Evolutionary conservation across 2,888 invertebrate species (phyloP).

Genomic region (Poecilobothrus nobilitatus): DNA sequence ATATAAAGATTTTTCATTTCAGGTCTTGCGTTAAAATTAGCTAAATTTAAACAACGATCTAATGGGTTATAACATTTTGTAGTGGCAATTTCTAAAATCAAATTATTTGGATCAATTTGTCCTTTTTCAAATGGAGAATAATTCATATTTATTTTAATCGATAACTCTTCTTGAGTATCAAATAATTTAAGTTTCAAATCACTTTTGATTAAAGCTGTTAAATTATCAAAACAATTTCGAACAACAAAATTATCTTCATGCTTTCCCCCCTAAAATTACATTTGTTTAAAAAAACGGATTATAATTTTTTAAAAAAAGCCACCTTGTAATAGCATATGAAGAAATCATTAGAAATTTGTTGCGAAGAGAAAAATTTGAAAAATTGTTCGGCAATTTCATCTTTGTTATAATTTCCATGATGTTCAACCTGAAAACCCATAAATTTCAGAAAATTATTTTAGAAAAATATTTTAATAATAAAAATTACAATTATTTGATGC

Average conservation of each 20-base stretch:
- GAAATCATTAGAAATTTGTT: constrained; percentile 17
- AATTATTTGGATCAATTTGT: constrained; percentile 21
- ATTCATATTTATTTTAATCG: constrained; percentile 20
- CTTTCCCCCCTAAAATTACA: constrained; percentile 8
- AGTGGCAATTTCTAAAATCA: constrained; percentile 14
- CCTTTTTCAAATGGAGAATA: constrained; percentile 19
- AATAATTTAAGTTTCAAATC: constrained; percentile 15
- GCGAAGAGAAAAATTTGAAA: constrained; percentile 9
- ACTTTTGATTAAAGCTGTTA: constrained; percentile 16
- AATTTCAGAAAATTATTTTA: neutral
- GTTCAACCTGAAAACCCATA: constrained; percentile 19
- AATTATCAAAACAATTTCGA: constrained; percentile 19
- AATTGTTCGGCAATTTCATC: constrained; percentile 20
- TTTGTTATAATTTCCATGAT: constrained; percentile 20
- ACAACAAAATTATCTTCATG: constrained; percentile 21
- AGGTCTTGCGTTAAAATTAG: constrained; percentile 16
- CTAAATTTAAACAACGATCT: constrained; percentile 21
- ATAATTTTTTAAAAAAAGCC: neutral
- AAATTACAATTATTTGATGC: constrained; percentile 4
- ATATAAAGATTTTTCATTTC: constrained; percentile 18
- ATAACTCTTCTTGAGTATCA: constrained; percentile 11
- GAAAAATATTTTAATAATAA: neutral
- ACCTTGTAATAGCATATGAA: constrained; percentile 23
- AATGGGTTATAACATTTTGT: constrained; percentile 18
- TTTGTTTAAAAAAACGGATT: neutral